Conservation (phyloP, 2,113 vertebrate genomes). For the Sapajus apella region DNA sequence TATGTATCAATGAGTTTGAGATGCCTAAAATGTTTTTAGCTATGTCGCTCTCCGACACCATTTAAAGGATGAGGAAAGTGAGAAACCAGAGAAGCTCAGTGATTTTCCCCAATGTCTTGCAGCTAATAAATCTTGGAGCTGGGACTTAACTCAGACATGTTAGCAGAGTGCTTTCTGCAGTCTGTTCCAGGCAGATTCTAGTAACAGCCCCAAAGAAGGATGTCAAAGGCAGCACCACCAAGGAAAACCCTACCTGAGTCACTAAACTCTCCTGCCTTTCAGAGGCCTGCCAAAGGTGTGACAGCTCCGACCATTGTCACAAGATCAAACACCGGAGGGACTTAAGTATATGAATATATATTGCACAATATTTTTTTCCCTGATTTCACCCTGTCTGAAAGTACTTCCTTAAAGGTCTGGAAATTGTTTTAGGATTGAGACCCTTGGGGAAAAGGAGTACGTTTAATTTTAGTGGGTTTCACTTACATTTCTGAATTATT, state of each 20-base stretch:
- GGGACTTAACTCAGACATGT: neutral
- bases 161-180: neutral
- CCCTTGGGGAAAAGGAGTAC: neutral
- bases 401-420: conserved; percentile 22
- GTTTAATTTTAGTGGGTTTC: neutral
- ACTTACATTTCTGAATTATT: conserved; percentile 52
- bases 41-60: neutral
- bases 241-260: neutral
- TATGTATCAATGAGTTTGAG: neutral
- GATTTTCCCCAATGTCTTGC: neutral
- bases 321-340: neutral
- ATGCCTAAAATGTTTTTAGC: neutral
- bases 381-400: conserved; percentile 10
- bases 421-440: conserved; percentile 33
- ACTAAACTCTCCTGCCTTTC: neutral
- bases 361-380: neutral
- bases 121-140: neutral
- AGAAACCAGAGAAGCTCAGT: neutral
- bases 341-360: neutral
- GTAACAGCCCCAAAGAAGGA: no score
- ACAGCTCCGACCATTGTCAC: neutral
- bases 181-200: neutral
- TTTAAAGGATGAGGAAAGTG: neutral
- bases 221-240: neutral
- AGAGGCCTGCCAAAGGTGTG: neutral